Base-by-base conservation (phyloP, 2,888 invertebrate genomes). In the Bibio marci region DNA sequence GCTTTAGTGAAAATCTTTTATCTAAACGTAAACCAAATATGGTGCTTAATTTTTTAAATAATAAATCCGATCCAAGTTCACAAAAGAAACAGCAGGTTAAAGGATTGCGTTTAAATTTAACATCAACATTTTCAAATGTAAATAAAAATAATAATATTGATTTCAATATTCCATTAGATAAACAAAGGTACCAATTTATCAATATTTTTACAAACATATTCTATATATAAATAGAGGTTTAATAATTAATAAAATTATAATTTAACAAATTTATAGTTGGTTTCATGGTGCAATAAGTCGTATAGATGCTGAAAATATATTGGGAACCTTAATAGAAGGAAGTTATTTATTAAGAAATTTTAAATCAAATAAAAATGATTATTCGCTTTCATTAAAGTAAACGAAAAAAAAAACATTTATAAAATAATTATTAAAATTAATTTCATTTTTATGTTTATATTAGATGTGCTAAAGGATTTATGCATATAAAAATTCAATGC, bases 401-500 rank as follows among this genome's bases (percentile, higher is more conserved):
- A 22, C 22, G 8, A 6, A 22, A 22, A 12, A 30, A 10, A 19
- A n/a, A 22, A 30, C 12, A 22, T 25, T 7, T 15, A 12, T n/a
- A 14, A 10, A 4, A 6, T 33, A 19, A 33, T 17, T 19, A 11
- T 15, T 12, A 15, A 15, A 26, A n/a, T 12, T 34, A 12, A 15
- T 31, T 22, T 18, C 27, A n/a, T 10, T 12, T 63, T 68, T n/a
- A n/a, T n/a, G n/a, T n/a, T n/a, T n/a, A n/a, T n/a, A n/a, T 25
- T 63, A 94, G 94, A 64, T 91, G 92, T 56, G 83, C 87, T 39
- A 75, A 86, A 54, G 91, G 94, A 37, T 92, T 90, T 54, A 92
- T 95, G 86, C 94, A 95, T 61, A 90, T 95, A 83, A 76, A 91
- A 50, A 94, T 95, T 46, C 85, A 86, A 57, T 77, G 77, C 49